Evolutionary conservation across 2,888 invertebrate species (phyloP), one percentile per base, ranked within the genome.

Genomic region (Eilema sororculum): DNA sequence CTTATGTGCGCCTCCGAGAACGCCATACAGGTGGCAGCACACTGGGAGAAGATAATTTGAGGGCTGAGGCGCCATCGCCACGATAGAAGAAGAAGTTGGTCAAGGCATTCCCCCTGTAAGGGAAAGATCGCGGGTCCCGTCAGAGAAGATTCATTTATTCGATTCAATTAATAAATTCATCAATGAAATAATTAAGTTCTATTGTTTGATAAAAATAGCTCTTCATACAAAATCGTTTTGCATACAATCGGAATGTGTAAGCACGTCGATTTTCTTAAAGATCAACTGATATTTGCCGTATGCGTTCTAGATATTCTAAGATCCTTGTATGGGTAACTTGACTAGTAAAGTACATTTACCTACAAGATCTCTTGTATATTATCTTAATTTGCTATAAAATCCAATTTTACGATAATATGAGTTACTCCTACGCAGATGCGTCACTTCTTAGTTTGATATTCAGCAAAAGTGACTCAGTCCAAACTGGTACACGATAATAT

Each of bases 301-400:
- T 12, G 10, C 16, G 16, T 16, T 16, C 3, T 41, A 13, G 3
- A 0, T 41, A 41, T 13, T 41, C 16, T 37, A 37, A 12, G 5
- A 41, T 41, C 41, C 16, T 16, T 4, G 13, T 16, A 41, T 16
- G 41, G 41, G 4, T 41, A 41, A 46, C 2, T 4, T 6, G 20
- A 46, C 20, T 6, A 46, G 3, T 20, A 20, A 41, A 41, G 41
- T 20, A 20, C 6, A 20, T 46, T 46, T 46, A 46, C 46, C 12
- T 6, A 46, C 46, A 46, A 46, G 5, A 6, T 20, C 20, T 20
- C 46, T 46, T 20, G 46, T 46, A 46, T 46, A 46, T 46, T 46
- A 46, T 46, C 46, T 46, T 65, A 60, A 60, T 60, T 60, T 60
- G 16, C 58, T 46, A 63, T 63, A 59, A 67, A 33, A 33, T 30